These are phyloP conservation scores for Antheraea pernyi DNA, from an alignment of 1,140 invertebrate genomes.

Conservation along the genomic window DNA sequence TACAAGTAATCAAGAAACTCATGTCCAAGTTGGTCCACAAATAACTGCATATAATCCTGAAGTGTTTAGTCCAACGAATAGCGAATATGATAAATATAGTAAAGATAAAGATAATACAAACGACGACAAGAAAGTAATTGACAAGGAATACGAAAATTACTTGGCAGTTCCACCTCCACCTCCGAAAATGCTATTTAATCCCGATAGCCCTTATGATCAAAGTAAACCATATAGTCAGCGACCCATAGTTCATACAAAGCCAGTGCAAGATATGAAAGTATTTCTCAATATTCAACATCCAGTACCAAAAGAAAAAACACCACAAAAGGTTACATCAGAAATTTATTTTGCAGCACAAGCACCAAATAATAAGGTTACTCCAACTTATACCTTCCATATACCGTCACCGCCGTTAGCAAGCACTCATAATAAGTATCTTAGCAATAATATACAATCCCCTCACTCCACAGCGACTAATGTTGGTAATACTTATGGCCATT, in stretches of 20 bases:
- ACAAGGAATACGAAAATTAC: slow-evolving; percentile 74
- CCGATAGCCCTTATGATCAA: slow-evolving; percentile 43
- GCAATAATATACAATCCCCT: slow-evolving; percentile 23
- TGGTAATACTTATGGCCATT: slow-evolving; percentile 25
- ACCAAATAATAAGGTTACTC: slow-evolving; percentile 51
- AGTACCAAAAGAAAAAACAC: slow-evolving; percentile 50
- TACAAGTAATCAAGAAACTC: slow-evolving; percentile 70
- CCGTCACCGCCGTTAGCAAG: slow-evolving; percentile 34
- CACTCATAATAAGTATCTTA: slow-evolving; percentile 28
- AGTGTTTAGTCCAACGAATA: slow-evolving; percentile 46
- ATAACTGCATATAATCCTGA: slow-evolving; percentile 69
- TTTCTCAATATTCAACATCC: slow-evolving; percentile 68
- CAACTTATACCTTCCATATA: slow-evolving; percentile 61
- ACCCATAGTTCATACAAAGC: slow-evolving; percentile 60
- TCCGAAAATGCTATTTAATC: slow-evolving; percentile 53
- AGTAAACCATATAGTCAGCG: slow-evolving; percentile 54
- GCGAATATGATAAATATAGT: slow-evolving; percentile 50
- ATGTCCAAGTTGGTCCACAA: slow-evolving; percentile 67
- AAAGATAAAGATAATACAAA: slow-evolving; percentile 46
- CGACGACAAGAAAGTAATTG: slow-evolving; percentile 58
- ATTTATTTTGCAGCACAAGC: slow-evolving; percentile 74
- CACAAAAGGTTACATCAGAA: slow-evolving; percentile 75
- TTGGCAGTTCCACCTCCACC: slow-evolving; percentile 73
- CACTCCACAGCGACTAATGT: background rate
- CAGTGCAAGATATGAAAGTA: slow-evolving; percentile 65